Conservation (phyloP, 2,888 invertebrate species). For the Orthonychiurus folsomi region DNA sequence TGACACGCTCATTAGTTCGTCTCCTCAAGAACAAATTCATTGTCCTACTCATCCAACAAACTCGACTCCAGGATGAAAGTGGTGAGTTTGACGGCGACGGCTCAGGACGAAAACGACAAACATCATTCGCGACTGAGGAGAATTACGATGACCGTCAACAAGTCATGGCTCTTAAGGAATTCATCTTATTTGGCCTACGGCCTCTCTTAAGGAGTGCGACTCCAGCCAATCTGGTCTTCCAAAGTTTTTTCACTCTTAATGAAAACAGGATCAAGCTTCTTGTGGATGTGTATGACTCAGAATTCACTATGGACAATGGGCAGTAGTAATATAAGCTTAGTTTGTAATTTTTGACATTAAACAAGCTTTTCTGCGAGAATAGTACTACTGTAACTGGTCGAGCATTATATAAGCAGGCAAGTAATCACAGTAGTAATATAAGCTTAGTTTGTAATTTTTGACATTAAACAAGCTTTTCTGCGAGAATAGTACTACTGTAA, state of each 20-base stretch:
- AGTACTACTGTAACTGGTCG: too few species aligned
- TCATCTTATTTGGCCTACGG: slow-evolving; percentile 24
- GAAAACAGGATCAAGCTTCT: slow-evolving; percentile 21
- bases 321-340: too few species aligned
- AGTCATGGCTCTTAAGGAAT: slow-evolving; percentile 30
- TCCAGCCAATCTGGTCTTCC: slow-evolving; percentile 17
- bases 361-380: too few species aligned
- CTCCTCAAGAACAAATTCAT: slow-evolving; percentile 29
- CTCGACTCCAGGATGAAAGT: slow-evolving; percentile 1
- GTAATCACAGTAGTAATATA: too few species aligned
- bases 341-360: too few species aligned
- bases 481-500: too few species aligned
- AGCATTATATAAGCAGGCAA: too few species aligned
- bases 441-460: too few species aligned
- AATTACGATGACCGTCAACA: slow-evolving; percentile 24
- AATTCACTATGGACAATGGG: too few species aligned
- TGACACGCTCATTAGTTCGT: slow-evolving; percentile 20
- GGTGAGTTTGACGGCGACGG: slow-evolving; percentile 1
- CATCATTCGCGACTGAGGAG: background rate
- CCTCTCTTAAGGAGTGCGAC: slow-evolving; percentile 22
- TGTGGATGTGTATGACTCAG: slow-evolving; percentile 19
- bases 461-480: too few species aligned
- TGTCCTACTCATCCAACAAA: slow-evolving; percentile 18
- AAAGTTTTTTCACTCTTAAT: slow-evolving; percentile 24
- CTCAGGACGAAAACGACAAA: slow-evolving; percentile 2